Evolutionary conservation across 2,113 vertebrate species (phyloP).

Genomic region (Paralichthys olivaceus): DNA sequence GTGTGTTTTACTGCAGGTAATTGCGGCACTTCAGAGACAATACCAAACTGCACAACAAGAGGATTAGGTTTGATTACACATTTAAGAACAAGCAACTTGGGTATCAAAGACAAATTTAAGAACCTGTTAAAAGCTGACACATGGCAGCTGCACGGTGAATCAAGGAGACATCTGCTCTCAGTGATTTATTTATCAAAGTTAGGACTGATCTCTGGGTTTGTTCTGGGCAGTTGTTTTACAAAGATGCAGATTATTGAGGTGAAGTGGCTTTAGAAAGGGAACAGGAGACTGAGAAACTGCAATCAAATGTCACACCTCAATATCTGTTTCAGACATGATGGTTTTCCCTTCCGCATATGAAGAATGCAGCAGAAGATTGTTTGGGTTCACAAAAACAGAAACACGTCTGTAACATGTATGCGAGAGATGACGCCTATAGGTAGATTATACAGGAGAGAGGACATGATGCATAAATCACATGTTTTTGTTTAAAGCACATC

Average conservation of each 20-base stretch:
- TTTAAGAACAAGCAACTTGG: slow-evolving; percentile 66
- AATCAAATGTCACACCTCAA: no score
- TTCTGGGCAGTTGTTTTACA: slow-evolving; percentile 41
- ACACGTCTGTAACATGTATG: no score
- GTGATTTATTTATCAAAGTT: slow-evolving; percentile 62
- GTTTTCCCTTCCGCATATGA: no score
- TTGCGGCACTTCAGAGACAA: slow-evolving; percentile 64
- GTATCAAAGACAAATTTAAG: slow-evolving; percentile 67
- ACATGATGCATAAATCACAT: no score
- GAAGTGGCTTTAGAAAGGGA: slow-evolving; percentile 17
- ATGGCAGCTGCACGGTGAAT: slow-evolving; percentile 52
- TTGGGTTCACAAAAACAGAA: no score
- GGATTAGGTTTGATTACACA: slow-evolving; percentile 75
- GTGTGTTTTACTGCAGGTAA: slow-evolving; percentile 64
- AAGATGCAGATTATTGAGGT: slow-evolving; percentile 35
- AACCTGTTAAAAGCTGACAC: slow-evolving; percentile 60
- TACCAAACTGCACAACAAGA: slow-evolving; percentile 66
- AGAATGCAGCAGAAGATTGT: no score
- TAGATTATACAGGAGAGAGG: no score
- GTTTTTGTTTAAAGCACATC: no score
- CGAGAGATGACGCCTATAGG: no score
- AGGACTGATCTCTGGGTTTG: slow-evolving; percentile 40
- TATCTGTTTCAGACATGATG: no score
- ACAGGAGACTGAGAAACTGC: neutral
- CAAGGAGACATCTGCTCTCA: slow-evolving; percentile 61